phyloP scores from a whole-genome alignment of 1,140 invertebrate species.

The Globodera rostochiensis region DNA sequence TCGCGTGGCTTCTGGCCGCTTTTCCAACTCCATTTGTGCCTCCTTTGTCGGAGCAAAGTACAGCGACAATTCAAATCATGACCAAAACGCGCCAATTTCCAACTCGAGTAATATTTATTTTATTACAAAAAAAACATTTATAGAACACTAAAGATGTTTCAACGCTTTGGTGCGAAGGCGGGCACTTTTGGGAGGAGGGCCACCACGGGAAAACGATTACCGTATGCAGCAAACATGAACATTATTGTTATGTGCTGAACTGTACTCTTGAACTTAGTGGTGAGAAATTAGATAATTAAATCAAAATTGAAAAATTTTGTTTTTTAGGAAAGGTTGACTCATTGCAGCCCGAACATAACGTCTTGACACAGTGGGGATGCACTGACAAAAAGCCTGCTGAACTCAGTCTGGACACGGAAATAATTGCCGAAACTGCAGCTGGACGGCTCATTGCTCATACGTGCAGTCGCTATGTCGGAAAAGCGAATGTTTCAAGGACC shows the following conservation, averaged over 20 bases:
- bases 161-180: background rate
- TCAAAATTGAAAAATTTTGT: background rate
- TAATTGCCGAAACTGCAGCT: background rate
- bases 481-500: background rate
- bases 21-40: background rate
- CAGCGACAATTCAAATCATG: background rate
- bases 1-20: no score
- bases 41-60: background rate
- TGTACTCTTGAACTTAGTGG: background rate
- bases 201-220: background rate
- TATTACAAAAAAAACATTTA: no score
- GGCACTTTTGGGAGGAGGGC: background rate
- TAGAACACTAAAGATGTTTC: no score
- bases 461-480: background rate
- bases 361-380: background rate
- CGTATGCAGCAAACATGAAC: background rate
- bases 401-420: background rate
- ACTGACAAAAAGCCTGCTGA: background rate
- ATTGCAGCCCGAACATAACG: background rate
- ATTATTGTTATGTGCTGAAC: background rate
- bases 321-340: no score
- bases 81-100: background rate
- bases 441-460: background rate
- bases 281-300: background rate
- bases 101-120: background rate